phyloP scores from a whole-genome alignment of 2,888 invertebrate genomes.

The Epinotia bilunana region DNA sequence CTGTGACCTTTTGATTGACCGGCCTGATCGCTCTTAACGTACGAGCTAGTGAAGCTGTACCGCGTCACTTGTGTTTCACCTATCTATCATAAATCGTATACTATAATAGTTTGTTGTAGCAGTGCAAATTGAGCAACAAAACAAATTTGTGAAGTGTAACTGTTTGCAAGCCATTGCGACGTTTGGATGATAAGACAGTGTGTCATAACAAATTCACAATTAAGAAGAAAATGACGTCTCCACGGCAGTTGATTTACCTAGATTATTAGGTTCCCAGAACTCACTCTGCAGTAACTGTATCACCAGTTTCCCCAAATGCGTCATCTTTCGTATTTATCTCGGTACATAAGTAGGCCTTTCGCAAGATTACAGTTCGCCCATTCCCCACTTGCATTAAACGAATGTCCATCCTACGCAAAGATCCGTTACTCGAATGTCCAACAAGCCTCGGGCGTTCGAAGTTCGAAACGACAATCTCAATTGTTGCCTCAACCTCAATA shows the following conservation, averaged over 20 bases:
- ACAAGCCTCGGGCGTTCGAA: slow-evolving; percentile 34
- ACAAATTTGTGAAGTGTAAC: background rate
- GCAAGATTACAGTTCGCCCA: slow-evolving; percentile 35
- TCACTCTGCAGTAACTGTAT: background rate
- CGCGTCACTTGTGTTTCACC: background rate
- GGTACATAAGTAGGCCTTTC: slow-evolving; percentile 26
- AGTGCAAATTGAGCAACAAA: slow-evolving; percentile 2
- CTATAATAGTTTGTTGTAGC: background rate
- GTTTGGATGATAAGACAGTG: slow-evolving; percentile 25
- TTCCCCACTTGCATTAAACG: slow-evolving; percentile 41
- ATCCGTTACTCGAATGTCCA: slow-evolving; percentile 41
- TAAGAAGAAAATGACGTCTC: slow-evolving; percentile 43
- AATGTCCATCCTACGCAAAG: slow-evolving; percentile 42
- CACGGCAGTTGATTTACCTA: slow-evolving; percentile 29
- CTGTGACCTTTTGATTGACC: background rate
- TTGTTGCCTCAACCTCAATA: slow-evolving; percentile 44
- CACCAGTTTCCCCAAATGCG: slow-evolving; percentile 30
- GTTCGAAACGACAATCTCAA: slow-evolving; percentile 40
- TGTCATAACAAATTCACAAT: slow-evolving; percentile 34
- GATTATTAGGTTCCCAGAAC: slow-evolving; percentile 37
- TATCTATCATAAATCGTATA: too few species aligned
- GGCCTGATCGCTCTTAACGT: background rate
- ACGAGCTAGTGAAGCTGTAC: background rate
- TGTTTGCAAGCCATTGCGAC: background rate
- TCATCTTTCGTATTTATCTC: slow-evolving; percentile 32